Conservation (phyloP, 2,888 invertebrate species). For the Trachelus troglodyta region DNA sequence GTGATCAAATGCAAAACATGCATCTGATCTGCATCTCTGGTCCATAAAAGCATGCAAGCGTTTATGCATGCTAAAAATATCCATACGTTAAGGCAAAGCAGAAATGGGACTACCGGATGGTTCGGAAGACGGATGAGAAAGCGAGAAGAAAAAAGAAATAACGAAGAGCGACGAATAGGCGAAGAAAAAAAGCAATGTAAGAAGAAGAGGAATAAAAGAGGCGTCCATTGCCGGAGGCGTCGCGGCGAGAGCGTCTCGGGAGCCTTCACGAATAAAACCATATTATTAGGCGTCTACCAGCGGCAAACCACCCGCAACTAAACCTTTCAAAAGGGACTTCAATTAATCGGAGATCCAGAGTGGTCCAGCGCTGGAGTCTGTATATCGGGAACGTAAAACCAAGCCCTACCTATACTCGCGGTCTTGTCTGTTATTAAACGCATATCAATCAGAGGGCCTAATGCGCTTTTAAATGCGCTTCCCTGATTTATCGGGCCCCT, state of each 20-base stretch:
- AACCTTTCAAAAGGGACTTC: conserved; percentile 35
- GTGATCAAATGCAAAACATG: not conserved
- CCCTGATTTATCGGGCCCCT: conserved; percentile 54
- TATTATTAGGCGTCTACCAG: conserved; percentile 54
- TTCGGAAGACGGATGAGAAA: conserved; percentile 17
- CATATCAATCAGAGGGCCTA: conserved; percentile 59
- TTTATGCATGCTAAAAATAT: not conserved
- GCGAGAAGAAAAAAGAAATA: conserved; percentile 28
- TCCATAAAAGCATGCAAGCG: not conserved
- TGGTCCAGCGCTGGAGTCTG: not conserved
- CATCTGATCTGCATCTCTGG: not conserved
- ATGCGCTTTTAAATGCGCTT: conserved; percentile 60
- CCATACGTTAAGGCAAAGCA: not conserved
- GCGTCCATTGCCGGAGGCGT: conserved; percentile 47
- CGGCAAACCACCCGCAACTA: conserved; percentile 48
- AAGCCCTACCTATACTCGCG: not conserved
- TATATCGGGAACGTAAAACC: not conserved
- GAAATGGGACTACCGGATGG: conserved; percentile 33
- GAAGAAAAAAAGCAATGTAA: conserved; percentile 20
- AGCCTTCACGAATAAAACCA: conserved; percentile 55
- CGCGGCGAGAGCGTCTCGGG: conserved; percentile 48
- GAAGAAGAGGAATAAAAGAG: conserved; percentile 25
- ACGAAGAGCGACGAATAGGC: conserved; percentile 8
- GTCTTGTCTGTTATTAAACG: conserved; percentile 59
- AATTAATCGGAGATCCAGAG: conserved; percentile 39